Base-by-base conservation (phyloP, 2,888 invertebrate genomes). In the Atethmia centrago region DNA sequence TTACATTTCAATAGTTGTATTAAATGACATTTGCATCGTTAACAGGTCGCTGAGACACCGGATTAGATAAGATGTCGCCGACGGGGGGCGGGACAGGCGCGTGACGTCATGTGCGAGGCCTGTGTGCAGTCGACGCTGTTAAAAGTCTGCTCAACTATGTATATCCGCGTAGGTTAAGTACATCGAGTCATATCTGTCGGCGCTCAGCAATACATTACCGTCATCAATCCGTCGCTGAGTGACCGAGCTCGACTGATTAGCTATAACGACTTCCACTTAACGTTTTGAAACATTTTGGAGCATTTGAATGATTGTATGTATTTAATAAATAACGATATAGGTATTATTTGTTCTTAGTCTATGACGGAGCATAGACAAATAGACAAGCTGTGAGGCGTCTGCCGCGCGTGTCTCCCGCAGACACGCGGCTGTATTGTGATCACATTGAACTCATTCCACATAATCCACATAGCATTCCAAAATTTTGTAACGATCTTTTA, bases 381-480 rank as follows among this genome's bases (percentile, higher is more conserved):
- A 77, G 76, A 86, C 76, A 75, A 78, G 66, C 63, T 67, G 67
- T 63, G 65, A 65, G 67, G 42, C 71, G 65, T 31, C 21, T 4
- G 62, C 42, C 42, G 31, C 69, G 36, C 63, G 49, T 72, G 56
- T n/a, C 51, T 31, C 10, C 16, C 21, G 10, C 10, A 31, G n/a
- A 64, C 64, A 19, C 31, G 53, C 58, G 31, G 47, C 71, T 56
- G 64, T 70, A 51, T 74, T 79, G 83, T 84, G 83, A 82, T 85
- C 69, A 42, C 83, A 42, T 63, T 82, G 69, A 85, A 82, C 80
- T 89, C 91, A 91, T 92, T 92, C 92, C 92, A 74, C 65, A 80
- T 79, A 83, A 85, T 92, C 91, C 91, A 74, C 61, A 80, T 77
- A 82, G 85, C 90, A 92, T 93, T 92, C 92, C 92, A 85, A 88